Evolutionary conservation across 2,113 vertebrate genomes (phyloP).

Genomic region (Antechinus flavipes): DNA sequence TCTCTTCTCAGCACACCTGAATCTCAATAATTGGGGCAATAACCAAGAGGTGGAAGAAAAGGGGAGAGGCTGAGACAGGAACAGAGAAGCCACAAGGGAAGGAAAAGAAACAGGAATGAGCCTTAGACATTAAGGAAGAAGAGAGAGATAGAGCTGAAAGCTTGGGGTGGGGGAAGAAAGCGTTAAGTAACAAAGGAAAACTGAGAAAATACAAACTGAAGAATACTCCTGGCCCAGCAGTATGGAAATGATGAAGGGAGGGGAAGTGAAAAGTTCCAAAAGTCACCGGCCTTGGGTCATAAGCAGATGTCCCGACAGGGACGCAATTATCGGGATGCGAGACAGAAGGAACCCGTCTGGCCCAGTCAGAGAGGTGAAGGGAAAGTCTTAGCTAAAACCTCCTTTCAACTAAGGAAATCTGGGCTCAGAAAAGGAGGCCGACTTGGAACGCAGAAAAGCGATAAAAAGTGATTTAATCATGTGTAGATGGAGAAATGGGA

Average conservation of each 20-base stretch:
- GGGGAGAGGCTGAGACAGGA: background rate
- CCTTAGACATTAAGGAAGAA: background rate
- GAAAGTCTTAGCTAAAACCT: background rate
- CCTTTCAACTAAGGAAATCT: background rate
- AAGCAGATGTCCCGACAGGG: background rate
- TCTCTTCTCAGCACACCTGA: background rate
- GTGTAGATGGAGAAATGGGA: constrained; percentile 9
- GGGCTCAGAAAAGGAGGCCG: background rate
- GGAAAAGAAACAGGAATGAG: background rate
- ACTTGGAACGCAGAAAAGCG: constrained; percentile 4
- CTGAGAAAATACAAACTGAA: background rate
- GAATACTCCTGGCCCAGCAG: background rate
- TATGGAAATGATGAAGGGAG: background rate
- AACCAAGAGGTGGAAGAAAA: background rate
- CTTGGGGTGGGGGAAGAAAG: background rate
- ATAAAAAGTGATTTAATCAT: background rate
- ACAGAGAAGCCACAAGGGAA: rapidly evolving
- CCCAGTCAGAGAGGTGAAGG: background rate
- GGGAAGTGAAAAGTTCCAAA: background rate
- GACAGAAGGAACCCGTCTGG: constrained; percentile 21
- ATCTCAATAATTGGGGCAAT: background rate
- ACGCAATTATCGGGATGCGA: background rate
- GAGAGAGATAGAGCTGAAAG: background rate
- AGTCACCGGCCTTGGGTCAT: background rate
- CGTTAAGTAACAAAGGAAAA: background rate